Base-by-base conservation (phyloP, 2,113 vertebrate genomes). In the Apeltes quadracus region DNA sequence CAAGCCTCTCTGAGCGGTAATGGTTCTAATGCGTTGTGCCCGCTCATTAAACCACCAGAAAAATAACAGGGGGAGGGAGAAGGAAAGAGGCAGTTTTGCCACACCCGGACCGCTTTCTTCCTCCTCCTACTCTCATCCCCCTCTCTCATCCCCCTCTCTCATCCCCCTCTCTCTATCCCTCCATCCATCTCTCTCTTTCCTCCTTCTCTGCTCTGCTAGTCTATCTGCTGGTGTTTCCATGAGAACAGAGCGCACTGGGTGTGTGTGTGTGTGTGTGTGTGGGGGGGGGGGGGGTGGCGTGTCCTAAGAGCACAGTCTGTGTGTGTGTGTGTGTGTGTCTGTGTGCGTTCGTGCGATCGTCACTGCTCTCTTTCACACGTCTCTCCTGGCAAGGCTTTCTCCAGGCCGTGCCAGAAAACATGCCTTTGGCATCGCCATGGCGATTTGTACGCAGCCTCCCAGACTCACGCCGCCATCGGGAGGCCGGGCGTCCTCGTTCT, bases 171-270 rank as follows among this genome's bases (percentile, higher is more conserved):
- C 69, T 32, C 51, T 39, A 43, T 2, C 58, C 22, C 58, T 55
- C 69, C 38, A 57, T n/a, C 44, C 6, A 5, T 34, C 4, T 34
- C 77, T 76, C 82, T 82, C 86, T 65, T 80, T 78, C 81, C 72
- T 83, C 81, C 81, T 84, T 72, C 81, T 86, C 87, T 91, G 58
- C 86, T 88, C 80, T 88, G 82, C 65, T 69, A 76, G 87, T 89
- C 87, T 90, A 85, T 90, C 88, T 88, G 85, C 86, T 88, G 82
- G 90, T 87, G 93, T 94, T 94, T 92, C 93, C 93, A 94, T 94
- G 93, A 89, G 91, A 94, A 94, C 93, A 89, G 90, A 84, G 90
- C 78, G 78, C 58, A 69, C 86, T 83, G 88, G 81, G 81, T 82
- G 76, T 50, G n/a, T 68, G 65, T 34, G 29, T n/a, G n/a, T n/a